Percentiles rank a stretch among this genome's conserved stretches.
phyloP scores from a whole-genome alignment of 2,888 invertebrate species.

The Loripinus fragilis region DNA sequence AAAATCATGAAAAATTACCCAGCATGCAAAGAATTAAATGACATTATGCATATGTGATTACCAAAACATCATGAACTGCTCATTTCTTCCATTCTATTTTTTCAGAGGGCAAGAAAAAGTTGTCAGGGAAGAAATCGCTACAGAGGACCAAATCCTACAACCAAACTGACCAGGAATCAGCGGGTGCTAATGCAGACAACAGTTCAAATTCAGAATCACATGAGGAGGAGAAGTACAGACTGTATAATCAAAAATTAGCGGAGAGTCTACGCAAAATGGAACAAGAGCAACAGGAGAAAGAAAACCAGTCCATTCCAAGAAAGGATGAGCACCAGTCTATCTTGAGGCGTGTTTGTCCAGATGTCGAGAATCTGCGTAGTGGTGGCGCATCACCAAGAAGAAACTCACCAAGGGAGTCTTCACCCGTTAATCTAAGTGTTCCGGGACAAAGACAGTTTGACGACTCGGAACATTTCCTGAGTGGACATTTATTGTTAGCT shows the following conservation, averaged over 20 bases:
- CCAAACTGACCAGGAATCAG: constrained; percentile 26
- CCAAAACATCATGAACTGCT: no score
- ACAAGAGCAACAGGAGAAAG: constrained; percentile 51
- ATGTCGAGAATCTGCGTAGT: constrained; percentile 18
- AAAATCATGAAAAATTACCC: no score
- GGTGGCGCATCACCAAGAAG: constrained; percentile 38
- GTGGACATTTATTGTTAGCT: constrained; percentile 83
- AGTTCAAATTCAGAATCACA: constrained; percentile 9
- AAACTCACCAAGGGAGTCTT: constrained; percentile 24
- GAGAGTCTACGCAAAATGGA: constrained; percentile 61
- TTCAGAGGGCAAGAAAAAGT: constrained; percentile 84
- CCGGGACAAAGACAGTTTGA: constrained; percentile 37
- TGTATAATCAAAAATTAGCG: constrained; percentile 63
- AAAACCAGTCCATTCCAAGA: constrained; percentile 12
- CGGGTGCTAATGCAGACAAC: constrained; percentile 12
- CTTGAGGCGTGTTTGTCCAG: neutral
- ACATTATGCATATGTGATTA: no score
- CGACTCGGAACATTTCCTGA: constrained; percentile 64
- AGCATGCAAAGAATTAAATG: no score
- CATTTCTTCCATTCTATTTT: constrained; percentile 24
- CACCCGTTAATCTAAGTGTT: constrained; percentile 45
- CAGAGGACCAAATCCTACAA: constrained; percentile 67
- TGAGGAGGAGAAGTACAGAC: constrained; percentile 52
- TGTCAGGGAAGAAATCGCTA: constrained; percentile 60
- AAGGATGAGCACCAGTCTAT: constrained; percentile 13